Evolutionary conservation across 2,888 invertebrate genomes (phyloP), one percentile per base, ranked within the genome.

Genomic region (Temnothorax ravouxi): DNA sequence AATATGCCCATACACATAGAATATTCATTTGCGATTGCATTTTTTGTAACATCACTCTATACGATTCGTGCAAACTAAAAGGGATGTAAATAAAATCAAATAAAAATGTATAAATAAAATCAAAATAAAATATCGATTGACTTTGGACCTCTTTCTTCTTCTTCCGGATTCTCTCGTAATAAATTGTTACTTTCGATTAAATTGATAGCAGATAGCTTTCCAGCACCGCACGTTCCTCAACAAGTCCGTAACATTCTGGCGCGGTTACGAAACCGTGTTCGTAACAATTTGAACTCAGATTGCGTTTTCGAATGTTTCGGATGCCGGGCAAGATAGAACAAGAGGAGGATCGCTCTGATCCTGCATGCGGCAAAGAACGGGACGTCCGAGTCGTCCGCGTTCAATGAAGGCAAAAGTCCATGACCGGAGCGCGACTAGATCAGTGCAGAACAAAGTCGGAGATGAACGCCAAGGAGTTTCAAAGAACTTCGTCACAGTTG

Each of bases 401-500:
- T 79, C 56, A 79, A 71, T 61, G 47, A 71, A 59, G 29, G 13
- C 21, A 47, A 11, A 38, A 29, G 18, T 71, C 18, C 34, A 52
- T 15, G 69, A 15, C 38, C 21, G 15, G 15, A 11, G 15, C 15
- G 15, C 34, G 6, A 18, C 15, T 44, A 41, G 56, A 52, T 79
- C 47, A 47, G 69, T n/a, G 29, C 21, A n/a, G 21, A 64, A 44
- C n/a, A 21, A 66, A 72, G 25, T 0, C 47, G 13, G 47, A 66
- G 56, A 52, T 15, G 67, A 44, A 56, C 34, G 50, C 56, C 29
- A 34, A 59, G 47, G n/a, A 69, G 69, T 82, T 76, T 76, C 76
- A 61, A 71, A 67, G 75, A 80, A 86, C 74, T 84, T 72, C 83
- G 89, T 88, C 83, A 86, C 87, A 88, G 74, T 88, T 88, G 69